Conservation (phyloP, 2,113 vertebrate species). For the Semnornis frantzii region DNA sequence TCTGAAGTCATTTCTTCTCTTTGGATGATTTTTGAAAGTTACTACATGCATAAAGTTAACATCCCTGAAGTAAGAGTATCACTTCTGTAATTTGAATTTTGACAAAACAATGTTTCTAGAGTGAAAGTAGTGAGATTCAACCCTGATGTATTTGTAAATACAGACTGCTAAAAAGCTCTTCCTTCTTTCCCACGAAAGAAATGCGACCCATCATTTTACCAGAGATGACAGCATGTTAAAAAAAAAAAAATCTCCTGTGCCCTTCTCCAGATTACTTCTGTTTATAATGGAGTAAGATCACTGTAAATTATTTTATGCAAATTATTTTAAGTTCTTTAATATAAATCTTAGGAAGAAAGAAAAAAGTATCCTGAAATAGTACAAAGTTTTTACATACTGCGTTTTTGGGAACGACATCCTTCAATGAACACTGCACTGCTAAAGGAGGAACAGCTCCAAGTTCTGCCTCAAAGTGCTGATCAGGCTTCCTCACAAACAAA, state of each 20-base stretch:
- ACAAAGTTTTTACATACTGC: constrained; percentile 75
- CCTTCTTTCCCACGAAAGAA: not conserved
- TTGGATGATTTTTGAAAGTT: not conserved
- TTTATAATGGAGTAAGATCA: not conserved
- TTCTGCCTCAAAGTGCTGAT: constrained; percentile 41
- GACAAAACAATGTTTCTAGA: not conserved
- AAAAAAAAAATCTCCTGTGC: not conserved
- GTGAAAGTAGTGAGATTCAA: not conserved
- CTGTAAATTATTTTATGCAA: not conserved
- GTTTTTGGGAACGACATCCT: constrained; percentile 86
- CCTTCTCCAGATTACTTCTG: not conserved
- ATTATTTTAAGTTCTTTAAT: not conserved
- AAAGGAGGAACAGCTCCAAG: constrained; percentile 76
- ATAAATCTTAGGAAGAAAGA: not conserved
- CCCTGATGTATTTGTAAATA: not conserved
- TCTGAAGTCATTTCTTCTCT: not conserved
- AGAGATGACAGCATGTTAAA: not conserved
- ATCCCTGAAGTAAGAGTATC: not conserved
- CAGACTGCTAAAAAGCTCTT: not conserved
- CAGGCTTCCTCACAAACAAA: constrained; percentile 77
- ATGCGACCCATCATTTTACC: not conserved
- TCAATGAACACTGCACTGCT: constrained; percentile 86
- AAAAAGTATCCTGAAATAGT: not conserved
- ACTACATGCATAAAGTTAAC: not conserved
- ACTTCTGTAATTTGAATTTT: not conserved